Evolutionary conservation across 2,113 vertebrate genomes (phyloP), one percentile per base, ranked within the genome.

Genomic region (Mastomys natalensis): DNA sequence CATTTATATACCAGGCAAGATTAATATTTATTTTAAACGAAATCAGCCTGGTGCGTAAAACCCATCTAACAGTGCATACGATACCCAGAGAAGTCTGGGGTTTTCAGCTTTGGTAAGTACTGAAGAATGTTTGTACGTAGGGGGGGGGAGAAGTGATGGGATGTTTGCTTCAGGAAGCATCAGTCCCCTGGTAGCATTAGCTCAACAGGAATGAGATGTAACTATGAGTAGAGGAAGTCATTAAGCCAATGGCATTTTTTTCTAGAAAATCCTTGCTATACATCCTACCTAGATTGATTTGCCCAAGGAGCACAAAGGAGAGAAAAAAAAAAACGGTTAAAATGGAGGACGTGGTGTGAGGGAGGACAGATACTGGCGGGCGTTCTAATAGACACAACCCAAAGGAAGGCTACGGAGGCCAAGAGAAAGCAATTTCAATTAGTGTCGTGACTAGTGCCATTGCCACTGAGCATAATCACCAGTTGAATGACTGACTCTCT

Each of bases 11-110:
- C 93, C 81, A 94, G 92, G 48, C 88, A 94, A 97, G 97, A 96
- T 97, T 96, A 96, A 97, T 91, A 97, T 66, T 93, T 91, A 93
- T 76, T 95, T 96, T n/a, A 74, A 58, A 31, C 78, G 94, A 92
- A 94, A 96, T 92, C 90, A 96, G 93, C 70, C 93, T 77, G 87
- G 81, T 92, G 96, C 55, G 92, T 93, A 93, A 97, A 97, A 96
- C 78, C 95, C 78, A 78, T 82, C 78, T 53, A 96, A 58, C 37
- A 95, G 84, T 17, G 53, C 70, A 95, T 81, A 22, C 34, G 93
- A 95, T 82, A 90, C 90, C 95, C 81, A 89, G 95, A 95, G 82
- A 94, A 94, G 66, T 96, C 68, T 24, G 64, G 34, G 70, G 62
- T 70, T 77, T 73, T 93, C 94, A 95, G 93, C 66, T 93, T 96